These are phyloP conservation scores for Noctua janthina DNA, from an alignment of 2,888 invertebrate species.

Conservation along the genomic window DNA sequence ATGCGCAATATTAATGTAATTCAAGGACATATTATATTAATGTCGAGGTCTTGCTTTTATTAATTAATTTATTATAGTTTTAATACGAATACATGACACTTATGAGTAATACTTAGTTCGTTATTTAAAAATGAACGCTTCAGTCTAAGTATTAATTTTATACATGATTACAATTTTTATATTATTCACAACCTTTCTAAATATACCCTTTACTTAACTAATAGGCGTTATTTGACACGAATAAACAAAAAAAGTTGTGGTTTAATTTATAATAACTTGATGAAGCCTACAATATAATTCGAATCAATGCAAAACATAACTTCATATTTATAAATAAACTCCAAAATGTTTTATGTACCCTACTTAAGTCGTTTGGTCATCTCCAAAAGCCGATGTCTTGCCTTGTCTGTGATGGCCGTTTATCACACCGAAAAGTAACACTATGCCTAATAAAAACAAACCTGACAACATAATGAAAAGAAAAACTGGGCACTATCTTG, in stretches of 20 bases:
- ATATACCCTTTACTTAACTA: not conserved
- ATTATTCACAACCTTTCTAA: not conserved
- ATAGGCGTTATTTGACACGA: not conserved
- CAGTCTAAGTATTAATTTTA: not conserved
- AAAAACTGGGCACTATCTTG: not conserved
- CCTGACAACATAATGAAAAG: not conserved
- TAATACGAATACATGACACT: not conserved
- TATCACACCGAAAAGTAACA: constrained; percentile 21
- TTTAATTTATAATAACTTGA: not conserved
- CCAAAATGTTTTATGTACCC: not conserved
- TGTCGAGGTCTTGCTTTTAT: constrained; percentile 20
- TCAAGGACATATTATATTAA: constrained; percentile 18
- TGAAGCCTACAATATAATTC: not conserved
- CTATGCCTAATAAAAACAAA: not conserved
- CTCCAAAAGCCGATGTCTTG: constrained; percentile 12
- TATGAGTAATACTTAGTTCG: not conserved
- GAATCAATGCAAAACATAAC: not conserved
- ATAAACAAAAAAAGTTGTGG: not conserved
- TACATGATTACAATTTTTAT: not conserved
- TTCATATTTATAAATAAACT: constrained; percentile 23
- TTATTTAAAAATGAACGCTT: not conserved
- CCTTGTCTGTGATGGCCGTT: constrained; percentile 3
- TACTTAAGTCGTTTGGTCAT: constrained; percentile 12
- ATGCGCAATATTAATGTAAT: constrained; percentile 1
- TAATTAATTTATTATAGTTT: not conserved